Conservation (phyloP, 2,113 vertebrate genomes). For the Oncorhynchus clarkii region DNA sequence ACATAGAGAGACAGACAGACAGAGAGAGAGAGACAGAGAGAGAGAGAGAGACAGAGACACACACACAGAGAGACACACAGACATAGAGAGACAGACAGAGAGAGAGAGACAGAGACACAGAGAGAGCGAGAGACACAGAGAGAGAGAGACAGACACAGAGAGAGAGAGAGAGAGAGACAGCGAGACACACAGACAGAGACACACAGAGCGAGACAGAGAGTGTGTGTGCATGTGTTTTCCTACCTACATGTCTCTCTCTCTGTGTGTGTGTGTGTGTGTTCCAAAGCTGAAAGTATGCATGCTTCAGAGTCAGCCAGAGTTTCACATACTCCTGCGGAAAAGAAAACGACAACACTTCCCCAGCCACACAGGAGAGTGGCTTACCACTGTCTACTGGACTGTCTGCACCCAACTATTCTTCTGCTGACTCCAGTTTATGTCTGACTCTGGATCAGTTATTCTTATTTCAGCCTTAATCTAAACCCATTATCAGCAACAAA, state of each 20-base stretch:
- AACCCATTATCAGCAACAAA: constrained; percentile 23
- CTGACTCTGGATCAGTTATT: background rate
- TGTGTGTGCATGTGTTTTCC: constrained; percentile 6
- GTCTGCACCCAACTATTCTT: background rate
- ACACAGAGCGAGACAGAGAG: constrained; percentile 11
- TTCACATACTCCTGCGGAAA: constrained; percentile 5
- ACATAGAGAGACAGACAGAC: too few relatives aligned
- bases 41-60: too few relatives aligned
- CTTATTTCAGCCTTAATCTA: constrained; percentile 52
- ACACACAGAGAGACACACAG: too few relatives aligned
- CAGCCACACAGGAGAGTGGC: background rate
- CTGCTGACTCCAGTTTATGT: background rate
- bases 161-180: background rate
- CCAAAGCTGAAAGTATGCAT: constrained; percentile 12
- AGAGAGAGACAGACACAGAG: background rate
- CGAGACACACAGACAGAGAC: constrained; percentile 27
- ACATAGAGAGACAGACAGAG: too few relatives aligned
- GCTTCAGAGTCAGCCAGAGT: constrained; percentile 48
- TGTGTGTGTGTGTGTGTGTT: background rate
- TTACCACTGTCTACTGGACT: background rate
- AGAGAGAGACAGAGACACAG: constrained; percentile 19
- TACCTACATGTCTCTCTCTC: background rate
- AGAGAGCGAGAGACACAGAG: background rate
- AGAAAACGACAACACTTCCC: background rate
- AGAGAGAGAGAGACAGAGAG: too few relatives aligned